Percentiles rank a stretch among this genome's conserved stretches.
phyloP scores from a whole-genome alignment of 2,888 invertebrate species.

The Fabriciana adippe region DNA sequence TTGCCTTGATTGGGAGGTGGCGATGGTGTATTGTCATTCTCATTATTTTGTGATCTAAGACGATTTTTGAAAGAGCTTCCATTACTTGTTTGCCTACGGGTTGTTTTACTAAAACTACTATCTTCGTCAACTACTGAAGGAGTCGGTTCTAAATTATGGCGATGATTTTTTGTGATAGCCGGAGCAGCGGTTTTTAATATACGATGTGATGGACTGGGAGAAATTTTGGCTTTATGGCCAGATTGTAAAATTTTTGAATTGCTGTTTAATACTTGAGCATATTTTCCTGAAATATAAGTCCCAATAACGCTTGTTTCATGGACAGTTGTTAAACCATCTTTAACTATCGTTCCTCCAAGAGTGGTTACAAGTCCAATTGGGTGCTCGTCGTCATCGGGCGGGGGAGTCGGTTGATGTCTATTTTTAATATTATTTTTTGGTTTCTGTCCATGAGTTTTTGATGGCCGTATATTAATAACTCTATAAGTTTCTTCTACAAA shows the following conservation, averaged over 20 bases:
- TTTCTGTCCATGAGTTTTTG: conserved; percentile 77
- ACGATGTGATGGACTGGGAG: conserved; percentile 85
- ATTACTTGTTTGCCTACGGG: conserved; percentile 77
- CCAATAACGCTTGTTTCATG: conserved; percentile 95
- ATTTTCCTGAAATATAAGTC: conserved; percentile 93
- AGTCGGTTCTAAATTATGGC: conserved; percentile 85
- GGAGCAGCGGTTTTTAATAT: conserved; percentile 91
- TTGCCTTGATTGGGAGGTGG: conserved; percentile 63
- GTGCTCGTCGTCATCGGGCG: conserved; percentile 84
- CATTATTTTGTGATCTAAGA: conserved; percentile 67
- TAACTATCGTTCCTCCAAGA: conserved; percentile 91
- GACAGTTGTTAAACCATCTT: conserved; percentile 91
- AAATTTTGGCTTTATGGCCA: conserved; percentile 84
- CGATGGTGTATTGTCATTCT: conserved; percentile 63
- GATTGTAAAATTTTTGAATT: conserved; percentile 85
- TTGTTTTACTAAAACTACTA: conserved; percentile 77
- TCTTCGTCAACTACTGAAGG: conserved; percentile 84
- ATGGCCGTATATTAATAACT: conserved; percentile 90
- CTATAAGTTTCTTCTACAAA: conserved; percentile 93
- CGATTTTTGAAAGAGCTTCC: conserved; percentile 83
- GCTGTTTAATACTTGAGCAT: conserved; percentile 93
- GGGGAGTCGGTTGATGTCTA: conserved; percentile 68
- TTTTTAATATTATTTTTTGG: conserved; percentile 73
- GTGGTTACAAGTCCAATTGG: conserved; percentile 92
- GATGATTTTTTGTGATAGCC: conserved; percentile 76